Conservation (phyloP, 1,140 invertebrate species). For the Drosophila neocordata region DNA sequence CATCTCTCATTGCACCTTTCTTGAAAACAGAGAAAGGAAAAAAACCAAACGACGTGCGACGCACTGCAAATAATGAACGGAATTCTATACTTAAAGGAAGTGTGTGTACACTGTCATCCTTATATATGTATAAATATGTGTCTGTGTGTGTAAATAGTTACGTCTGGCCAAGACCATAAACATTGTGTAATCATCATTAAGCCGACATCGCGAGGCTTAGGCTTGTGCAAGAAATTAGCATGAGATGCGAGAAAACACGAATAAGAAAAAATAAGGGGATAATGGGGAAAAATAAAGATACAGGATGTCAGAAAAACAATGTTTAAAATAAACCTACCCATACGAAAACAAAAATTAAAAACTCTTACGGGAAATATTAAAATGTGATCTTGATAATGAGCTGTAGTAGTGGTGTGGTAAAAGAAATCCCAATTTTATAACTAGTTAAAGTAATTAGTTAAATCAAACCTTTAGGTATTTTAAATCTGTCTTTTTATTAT, state of each 20-base stretch:
- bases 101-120: neutral
- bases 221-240: constrained; percentile 77
- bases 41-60: constrained; percentile 62
- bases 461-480: no score
- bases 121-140: neutral
- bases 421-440: no score
- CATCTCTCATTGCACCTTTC: constrained; percentile 49
- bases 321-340: neutral
- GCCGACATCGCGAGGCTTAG: constrained; percentile 57
- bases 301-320: neutral
- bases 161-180: constrained; percentile 6
- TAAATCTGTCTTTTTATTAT: no score
- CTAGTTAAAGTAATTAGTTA: no score
- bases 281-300: constrained; percentile 8
- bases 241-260: constrained; percentile 34
- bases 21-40: constrained; percentile 16
- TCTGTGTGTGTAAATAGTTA: constrained; percentile 33
- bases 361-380: neutral
- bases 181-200: constrained; percentile 71
- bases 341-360: neutral
- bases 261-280: neutral
- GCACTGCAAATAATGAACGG: constrained; percentile 57
- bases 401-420: no score
- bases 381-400: no score
- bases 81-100: constrained; percentile 35